Base-by-base conservation (phyloP, 2,113 vertebrate species). In the Saccopteryx leptura region DNA sequence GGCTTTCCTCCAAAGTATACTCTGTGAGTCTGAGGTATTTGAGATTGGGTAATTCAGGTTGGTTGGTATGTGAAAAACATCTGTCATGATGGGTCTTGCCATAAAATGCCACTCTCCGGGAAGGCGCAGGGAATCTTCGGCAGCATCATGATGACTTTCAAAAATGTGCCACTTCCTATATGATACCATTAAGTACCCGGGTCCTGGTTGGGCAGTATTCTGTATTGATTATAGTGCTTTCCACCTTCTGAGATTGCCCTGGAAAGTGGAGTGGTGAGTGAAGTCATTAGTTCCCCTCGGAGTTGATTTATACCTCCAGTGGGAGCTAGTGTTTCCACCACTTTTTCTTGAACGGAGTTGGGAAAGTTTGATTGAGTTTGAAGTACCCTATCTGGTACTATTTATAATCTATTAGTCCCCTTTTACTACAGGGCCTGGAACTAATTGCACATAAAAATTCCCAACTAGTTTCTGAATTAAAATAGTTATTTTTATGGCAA, bases 1-100 rank as follows among this genome's bases (percentile, higher is more conserved):
- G 98, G 98, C 97, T 0, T 78, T 81, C 31, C 69, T 98, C 98
- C 98, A 99, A 98, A 96, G 97, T 78, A 98, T 83, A 97, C 97
- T 46, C 9, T 96, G 97, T 97, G 98, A 96, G 98, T 96, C 95
- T 98, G 97, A 98, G 97, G 97, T 66, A 97, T 96, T 97, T 72
- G 98, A 93, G 97, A 97, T 92, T 98, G 97, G 97, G 97, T 94
- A 98, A 96, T 96, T 96, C 72, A 18, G 95, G 88, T 92, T 96
- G 96, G 89, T 5, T 96, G 97, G 94, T 97, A 94, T 87, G 96
- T 94, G 95, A 75, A 95, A 96, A 97, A 96, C 96, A 98, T 93
- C 96, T 76, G 96, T 98, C 98, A 91, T 93, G 98, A 98, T 97
- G 97, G 80, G 82, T 98, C 98, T 98, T 98, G 98, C 96, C 98